Conservation (phyloP, 2,797 vertebrate genomes). For the Poliocrania exsul region DNA sequence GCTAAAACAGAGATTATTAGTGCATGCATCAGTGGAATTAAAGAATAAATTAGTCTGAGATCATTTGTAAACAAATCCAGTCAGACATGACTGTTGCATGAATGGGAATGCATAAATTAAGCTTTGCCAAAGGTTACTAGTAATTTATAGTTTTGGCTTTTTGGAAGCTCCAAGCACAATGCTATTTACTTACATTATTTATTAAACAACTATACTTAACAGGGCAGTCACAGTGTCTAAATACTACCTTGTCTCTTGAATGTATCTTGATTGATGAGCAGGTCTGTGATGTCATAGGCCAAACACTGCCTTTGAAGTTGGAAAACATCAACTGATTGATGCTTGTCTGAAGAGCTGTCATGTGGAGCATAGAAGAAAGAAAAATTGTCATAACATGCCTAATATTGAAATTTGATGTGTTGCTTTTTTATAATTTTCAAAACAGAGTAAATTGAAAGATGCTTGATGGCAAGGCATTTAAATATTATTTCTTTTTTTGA, state of each 20-base stretch:
- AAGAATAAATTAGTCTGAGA: constrained; percentile 21
- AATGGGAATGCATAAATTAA: constrained; percentile 33
- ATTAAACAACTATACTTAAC: neutral
- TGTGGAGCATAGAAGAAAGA: neutral
- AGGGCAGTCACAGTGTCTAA: neutral
- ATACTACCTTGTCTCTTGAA: neutral
- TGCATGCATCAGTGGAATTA: constrained; percentile 19
- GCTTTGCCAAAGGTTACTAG: constrained; percentile 1
- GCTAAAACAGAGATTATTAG: neutral
- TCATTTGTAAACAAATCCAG: constrained; percentile 34
- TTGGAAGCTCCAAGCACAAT: neutral
- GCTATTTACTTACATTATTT: neutral
- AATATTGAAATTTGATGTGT: neutral
- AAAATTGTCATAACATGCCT: constrained; percentile 22
- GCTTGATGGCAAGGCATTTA: neutral
- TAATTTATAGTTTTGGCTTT: constrained; percentile 41
- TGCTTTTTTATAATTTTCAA: neutral
- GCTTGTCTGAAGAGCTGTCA: constrained; percentile 24
- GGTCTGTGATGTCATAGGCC: constrained; percentile 25
- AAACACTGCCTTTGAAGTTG: constrained; percentile 39
- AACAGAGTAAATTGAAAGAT: neutral
- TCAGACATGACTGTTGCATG: constrained; percentile 19
- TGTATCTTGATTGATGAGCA: neutral
- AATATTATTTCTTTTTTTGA: neutral
- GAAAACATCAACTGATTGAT: constrained; percentile 31